Conservation (phyloP, 2,797 vertebrate genomes). For the Potorous gilbertii region DNA sequence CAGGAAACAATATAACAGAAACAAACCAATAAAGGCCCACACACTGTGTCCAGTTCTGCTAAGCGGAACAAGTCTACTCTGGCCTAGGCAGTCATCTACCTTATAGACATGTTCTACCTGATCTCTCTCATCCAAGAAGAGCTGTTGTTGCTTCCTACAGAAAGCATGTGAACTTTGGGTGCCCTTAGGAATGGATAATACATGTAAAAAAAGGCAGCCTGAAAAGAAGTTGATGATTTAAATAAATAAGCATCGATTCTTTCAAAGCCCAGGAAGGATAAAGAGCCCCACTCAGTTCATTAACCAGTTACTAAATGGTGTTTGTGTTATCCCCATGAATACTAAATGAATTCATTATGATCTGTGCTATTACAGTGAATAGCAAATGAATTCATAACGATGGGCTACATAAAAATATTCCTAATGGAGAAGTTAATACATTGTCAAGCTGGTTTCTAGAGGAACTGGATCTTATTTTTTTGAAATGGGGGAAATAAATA, state of each 20-base stretch:
- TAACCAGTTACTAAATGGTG: slow-evolving; percentile 76
- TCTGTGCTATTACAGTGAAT: slow-evolving; percentile 71
- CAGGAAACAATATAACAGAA: background rate
- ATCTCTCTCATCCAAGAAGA: slow-evolving; percentile 23
- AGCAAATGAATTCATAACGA: slow-evolving; percentile 71
- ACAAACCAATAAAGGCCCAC: background rate
- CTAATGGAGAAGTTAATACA: slow-evolving; percentile 71
- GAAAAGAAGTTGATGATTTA: slow-evolving; percentile 66
- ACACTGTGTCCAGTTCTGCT: background rate
- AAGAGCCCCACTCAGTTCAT: slow-evolving; percentile 71
- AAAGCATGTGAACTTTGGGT: background rate
- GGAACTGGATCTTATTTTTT: slow-evolving; percentile 31
- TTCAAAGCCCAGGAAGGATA: slow-evolving; percentile 66
- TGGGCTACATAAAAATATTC: slow-evolving; percentile 69
- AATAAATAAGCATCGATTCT: slow-evolving; percentile 69
- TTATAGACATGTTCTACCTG: background rate
- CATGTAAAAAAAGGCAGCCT: slow-evolving; percentile 19
- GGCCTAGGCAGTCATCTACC: background rate
- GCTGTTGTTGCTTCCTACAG: background rate
- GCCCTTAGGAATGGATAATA: slow-evolving; percentile 20
- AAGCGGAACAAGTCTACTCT: background rate
- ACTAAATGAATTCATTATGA: slow-evolving; percentile 74
- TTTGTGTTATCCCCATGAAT: slow-evolving; percentile 74
- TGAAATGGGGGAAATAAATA: slow-evolving; percentile 63
- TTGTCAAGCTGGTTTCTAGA: slow-evolving; percentile 59